These are phyloP conservation scores for Lithophane socia DNA, from an alignment of 2,888 invertebrate genomes.

Conservation along the genomic window DNA sequence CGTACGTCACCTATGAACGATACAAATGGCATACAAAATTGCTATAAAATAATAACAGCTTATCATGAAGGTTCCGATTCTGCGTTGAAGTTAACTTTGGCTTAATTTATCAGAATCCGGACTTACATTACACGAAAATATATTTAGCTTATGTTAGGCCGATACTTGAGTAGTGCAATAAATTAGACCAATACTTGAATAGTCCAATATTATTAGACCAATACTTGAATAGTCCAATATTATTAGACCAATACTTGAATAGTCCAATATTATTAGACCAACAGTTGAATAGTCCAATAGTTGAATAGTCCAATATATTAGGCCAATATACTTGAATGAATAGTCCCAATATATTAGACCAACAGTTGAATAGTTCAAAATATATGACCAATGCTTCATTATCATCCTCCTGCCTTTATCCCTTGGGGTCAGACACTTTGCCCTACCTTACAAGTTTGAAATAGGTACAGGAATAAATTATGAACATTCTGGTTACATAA, in stretches of 20 bases:
- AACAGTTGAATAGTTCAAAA: background rate
- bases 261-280: no score
- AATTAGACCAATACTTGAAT: background rate
- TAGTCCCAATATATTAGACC: background rate
- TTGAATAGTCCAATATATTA: background rate
- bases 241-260: background rate
- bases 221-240: background rate
- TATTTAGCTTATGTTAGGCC: conserved; percentile 53
- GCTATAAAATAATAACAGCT: conserved; percentile 77
- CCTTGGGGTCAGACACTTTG: background rate
- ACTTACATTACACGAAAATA: conserved; percentile 57
- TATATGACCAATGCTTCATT: no score
- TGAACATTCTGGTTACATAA: conserved; percentile 11
- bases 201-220: background rate
- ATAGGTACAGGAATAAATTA: background rate
- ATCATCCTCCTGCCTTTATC: background rate
- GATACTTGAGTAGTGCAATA: background rate
- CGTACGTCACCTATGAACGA: conserved; percentile 78
- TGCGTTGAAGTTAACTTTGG: conserved; percentile 80
- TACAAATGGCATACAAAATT: conserved; percentile 83
- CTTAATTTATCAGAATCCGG: conserved; percentile 75
- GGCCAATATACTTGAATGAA: background rate
- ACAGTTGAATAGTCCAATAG: background rate
- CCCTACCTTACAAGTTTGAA: background rate
- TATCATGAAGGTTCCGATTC: conserved; percentile 70